Conservation (phyloP, 1,140 invertebrate species). For the Hypsibius dujardini region DNA sequence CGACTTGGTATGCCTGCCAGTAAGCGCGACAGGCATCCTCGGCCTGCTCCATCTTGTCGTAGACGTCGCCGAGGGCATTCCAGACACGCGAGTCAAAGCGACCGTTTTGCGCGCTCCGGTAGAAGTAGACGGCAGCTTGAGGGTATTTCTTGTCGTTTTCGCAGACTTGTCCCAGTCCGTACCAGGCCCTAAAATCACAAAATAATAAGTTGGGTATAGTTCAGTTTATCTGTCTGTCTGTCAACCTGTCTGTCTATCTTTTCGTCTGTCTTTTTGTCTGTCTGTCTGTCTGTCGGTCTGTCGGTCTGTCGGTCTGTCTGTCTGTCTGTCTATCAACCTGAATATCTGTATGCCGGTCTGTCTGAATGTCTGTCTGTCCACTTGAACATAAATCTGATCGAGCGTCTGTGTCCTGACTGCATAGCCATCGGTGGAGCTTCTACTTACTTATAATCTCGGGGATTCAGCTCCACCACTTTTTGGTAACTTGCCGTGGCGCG, state of each 20-base stretch:
- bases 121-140: not conserved
- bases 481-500: constrained; percentile 46
- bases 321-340: too few relatives aligned
- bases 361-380: too few relatives aligned
- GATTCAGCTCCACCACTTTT: constrained; percentile 61
- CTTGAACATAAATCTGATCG: too few relatives aligned
- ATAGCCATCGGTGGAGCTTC: too few relatives aligned
- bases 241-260: too few relatives aligned
- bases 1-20: constrained; percentile 7
- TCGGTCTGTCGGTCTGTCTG: too few relatives aligned
- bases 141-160: not conserved
- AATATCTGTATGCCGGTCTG: too few relatives aligned
- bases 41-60: not conserved
- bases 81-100: not conserved
- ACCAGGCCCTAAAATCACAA: constrained; percentile 95
- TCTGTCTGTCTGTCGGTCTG: too few relatives aligned
- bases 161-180: constrained; percentile 47
- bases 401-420: too few relatives aligned
- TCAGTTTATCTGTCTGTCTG: too few relatives aligned
- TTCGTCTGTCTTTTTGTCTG: too few relatives aligned
- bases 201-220: too few relatives aligned
- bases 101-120: not conserved
- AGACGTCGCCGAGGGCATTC: constrained; percentile 1
- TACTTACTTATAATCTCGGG: constrained; percentile 79
- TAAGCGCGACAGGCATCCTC: not conserved